Conservation (phyloP, 2,797 vertebrate species). For the Cynopterus sphinx region DNA sequence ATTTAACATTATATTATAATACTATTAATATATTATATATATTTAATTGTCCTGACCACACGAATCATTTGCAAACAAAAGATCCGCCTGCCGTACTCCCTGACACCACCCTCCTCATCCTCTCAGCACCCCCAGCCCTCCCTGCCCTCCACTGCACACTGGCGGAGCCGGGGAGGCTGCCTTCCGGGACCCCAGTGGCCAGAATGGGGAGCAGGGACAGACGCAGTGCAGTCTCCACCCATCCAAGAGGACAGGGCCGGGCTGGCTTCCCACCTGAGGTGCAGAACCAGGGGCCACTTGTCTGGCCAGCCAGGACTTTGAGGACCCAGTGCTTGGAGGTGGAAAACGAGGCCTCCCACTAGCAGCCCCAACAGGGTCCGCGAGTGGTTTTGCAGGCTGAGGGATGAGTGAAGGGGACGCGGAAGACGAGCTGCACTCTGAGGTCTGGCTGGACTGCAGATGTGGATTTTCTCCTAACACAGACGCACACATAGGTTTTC, state of each 20-base stretch:
- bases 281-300: rapidly evolving
- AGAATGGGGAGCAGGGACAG: background rate
- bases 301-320: background rate
- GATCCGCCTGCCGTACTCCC: background rate
- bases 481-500: background rate
- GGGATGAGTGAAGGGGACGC: background rate
- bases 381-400: background rate
- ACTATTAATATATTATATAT: too few species aligned
- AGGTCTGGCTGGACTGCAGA: too few species aligned
- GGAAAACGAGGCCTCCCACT: rapidly evolving
- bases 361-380: rapidly evolving
- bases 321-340: background rate
- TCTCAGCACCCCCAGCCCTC: too few species aligned
- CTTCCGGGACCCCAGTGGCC: background rate
- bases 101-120: background rate
- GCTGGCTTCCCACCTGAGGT: rapidly evolving
- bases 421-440: background rate
- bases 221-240: background rate
- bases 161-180: background rate
- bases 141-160: rapidly evolving
- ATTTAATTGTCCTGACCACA: too few species aligned
- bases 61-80: background rate
- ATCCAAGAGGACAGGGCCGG: background rate
- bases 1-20: too few species aligned
- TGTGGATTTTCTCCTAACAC: background rate